A percentile compares a stretch with the other conserved stretches of the same genome.
Conservation (phyloP, 2,797 vertebrate species). For the Chelon labrosus region DNA sequence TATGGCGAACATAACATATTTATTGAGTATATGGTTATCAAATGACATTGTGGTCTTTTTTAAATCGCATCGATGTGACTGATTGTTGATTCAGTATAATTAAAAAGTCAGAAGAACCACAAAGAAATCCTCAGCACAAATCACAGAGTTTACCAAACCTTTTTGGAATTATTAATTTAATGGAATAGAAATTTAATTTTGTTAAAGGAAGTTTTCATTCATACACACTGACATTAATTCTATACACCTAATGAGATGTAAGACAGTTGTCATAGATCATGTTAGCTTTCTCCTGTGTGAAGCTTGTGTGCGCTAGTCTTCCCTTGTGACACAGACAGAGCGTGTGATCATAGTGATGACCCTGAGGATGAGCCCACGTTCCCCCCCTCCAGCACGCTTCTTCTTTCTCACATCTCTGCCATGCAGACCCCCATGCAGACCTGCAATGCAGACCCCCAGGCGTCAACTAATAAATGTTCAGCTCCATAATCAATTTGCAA, state of each 20-base stretch:
- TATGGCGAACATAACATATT: too few species aligned
- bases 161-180: background rate
- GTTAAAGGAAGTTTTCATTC: background rate
- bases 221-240: slow-evolving; percentile 14
- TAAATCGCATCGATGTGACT: too few species aligned
- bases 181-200: background rate
- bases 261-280: slow-evolving; percentile 51
- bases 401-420: slow-evolving; percentile 66
- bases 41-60: background rate
- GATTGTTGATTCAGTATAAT: background rate
- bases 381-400: slow-evolving; percentile 62
- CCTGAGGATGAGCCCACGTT: slow-evolving; percentile 65
- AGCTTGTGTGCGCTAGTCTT: slow-evolving; percentile 22
- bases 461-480: slow-evolving; percentile 88
- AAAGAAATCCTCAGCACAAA: background rate
- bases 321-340: slow-evolving; percentile 48
- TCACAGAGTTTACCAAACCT: background rate
- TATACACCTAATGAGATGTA: background rate
- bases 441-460: slow-evolving; percentile 65
- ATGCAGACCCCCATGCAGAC: slow-evolving; percentile 53
- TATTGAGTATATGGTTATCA: background rate
- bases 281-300: slow-evolving; percentile 44
- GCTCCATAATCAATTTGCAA: slow-evolving; percentile 88
- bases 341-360: slow-evolving; percentile 69
- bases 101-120: background rate